Percentiles rank a stretch among this genome's conserved stretches.
Evolutionary conservation across 2,888 invertebrate genomes (phyloP).

Genomic region (Leucophenga montana): DNA sequence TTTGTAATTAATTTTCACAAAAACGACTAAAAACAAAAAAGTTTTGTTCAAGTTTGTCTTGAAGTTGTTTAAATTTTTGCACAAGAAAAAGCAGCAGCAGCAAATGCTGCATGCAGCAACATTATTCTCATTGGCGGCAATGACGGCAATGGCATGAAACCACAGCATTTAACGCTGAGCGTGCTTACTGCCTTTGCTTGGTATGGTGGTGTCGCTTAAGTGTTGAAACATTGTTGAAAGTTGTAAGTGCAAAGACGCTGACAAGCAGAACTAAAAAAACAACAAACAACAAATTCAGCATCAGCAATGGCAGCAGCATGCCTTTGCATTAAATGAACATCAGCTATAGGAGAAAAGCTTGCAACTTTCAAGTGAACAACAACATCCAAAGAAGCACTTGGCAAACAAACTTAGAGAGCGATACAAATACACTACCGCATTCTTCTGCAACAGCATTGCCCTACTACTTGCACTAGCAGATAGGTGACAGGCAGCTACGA

Average conservation of each 20-base stretch:
- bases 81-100: slow-evolving; percentile 35
- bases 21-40: slow-evolving; percentile 36
- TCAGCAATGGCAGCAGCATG: slow-evolving; percentile 38
- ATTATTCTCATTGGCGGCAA: slow-evolving; percentile 37
- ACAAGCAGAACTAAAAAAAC: slow-evolving; percentile 41
- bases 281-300: slow-evolving; percentile 32
- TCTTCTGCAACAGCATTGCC: no score
- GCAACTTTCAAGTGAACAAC: slow-evolving; percentile 25
- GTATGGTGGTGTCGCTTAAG: slow-evolving; percentile 63
- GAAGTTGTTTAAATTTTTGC: slow-evolving; percentile 25
- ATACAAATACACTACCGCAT: no score
- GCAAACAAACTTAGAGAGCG: neutral
- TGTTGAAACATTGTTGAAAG: slow-evolving; percentile 66
- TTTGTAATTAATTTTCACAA: slow-evolving; percentile 69
- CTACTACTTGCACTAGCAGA: no score
- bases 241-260: slow-evolving; percentile 61
- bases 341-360: neutral
- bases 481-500: neutral
- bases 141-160: slow-evolving; percentile 22
- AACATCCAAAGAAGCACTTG: neutral
- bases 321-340: slow-evolving; percentile 11
- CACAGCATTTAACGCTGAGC: slow-evolving; percentile 40
- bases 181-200: slow-evolving; percentile 36
- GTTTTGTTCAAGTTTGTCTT: slow-evolving; percentile 23
- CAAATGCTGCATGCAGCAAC: slow-evolving; percentile 32